phyloP scores from a whole-genome alignment of 2,888 invertebrate species.

The Arctia plantaginis region DNA sequence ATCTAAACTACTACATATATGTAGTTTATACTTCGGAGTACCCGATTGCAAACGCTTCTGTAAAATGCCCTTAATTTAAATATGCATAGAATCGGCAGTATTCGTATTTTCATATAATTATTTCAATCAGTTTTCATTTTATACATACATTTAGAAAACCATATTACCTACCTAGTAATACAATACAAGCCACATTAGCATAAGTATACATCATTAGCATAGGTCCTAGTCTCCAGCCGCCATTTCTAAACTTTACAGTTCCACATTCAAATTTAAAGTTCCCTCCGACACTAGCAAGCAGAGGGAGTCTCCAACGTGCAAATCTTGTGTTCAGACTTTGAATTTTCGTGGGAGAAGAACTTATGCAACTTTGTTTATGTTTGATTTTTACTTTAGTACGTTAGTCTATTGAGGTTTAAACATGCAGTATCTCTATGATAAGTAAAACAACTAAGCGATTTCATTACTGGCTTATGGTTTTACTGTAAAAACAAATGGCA shows the following conservation, averaged over 20 bases:
- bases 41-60: too few relatives aligned
- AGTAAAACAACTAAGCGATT: too few relatives aligned
- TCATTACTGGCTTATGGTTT: too few relatives aligned
- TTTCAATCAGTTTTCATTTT: neutral
- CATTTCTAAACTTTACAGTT: slow-evolving; percentile 70
- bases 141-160: neutral
- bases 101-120: neutral
- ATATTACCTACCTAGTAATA: neutral
- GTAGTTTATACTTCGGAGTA: neutral
- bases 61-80: too few relatives aligned
- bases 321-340: slow-evolving; percentile 59
- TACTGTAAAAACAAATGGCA: too few relatives aligned
- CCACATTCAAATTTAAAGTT: slow-evolving; percentile 76
- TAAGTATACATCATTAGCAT: too few relatives aligned
- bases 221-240: slow-evolving; percentile 52
- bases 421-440: too few relatives aligned
- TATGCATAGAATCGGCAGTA: too few relatives aligned
- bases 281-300: slow-evolving; percentile 53
- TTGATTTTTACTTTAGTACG: slow-evolving; percentile 27
- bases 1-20: too few relatives aligned
- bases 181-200: slow-evolving; percentile 50
- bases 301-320: slow-evolving; percentile 33
- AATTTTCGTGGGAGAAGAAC: slow-evolving; percentile 47
- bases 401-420: neutral
- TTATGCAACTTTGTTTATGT: slow-evolving; percentile 21